phyloP scores from a whole-genome alignment of 2,797 vertebrate species.

The Danio kyathit region DNA sequence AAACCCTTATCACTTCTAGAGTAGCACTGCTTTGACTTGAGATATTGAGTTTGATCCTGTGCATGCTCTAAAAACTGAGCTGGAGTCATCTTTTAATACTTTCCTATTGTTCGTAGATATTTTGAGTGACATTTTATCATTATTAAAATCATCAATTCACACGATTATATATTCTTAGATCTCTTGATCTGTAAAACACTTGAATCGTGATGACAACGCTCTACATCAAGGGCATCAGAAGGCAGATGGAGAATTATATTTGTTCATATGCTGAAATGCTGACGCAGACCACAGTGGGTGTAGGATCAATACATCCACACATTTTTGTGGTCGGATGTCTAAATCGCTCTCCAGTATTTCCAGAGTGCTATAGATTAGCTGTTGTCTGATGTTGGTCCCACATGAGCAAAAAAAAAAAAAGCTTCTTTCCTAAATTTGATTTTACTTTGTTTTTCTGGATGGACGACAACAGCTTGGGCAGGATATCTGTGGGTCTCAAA shows the following conservation, averaged over 20 bases:
- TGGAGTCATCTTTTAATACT: background rate
- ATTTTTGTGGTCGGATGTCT: slow-evolving; percentile 47
- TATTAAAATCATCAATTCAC: background rate
- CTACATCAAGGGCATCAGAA: slow-evolving; percentile 32
- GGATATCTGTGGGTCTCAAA: no score
- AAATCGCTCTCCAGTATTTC: slow-evolving; percentile 44
- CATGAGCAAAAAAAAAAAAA: slow-evolving; percentile 2
- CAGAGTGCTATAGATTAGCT: slow-evolving; percentile 70
- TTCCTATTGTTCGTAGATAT: background rate
- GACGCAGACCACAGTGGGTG: slow-evolving; percentile 35
- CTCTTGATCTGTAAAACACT: background rate
- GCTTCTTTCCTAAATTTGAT: slow-evolving; percentile 30
- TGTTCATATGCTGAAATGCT: slow-evolving; percentile 59
- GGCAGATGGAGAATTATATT: slow-evolving; percentile 69
- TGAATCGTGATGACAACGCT: background rate
- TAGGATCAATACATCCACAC: slow-evolving; percentile 37
- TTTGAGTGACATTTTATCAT: slow-evolving; percentile 3
- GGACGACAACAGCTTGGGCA: background rate
- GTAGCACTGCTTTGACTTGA: slow-evolving; percentile 5
- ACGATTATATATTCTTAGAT: background rate
- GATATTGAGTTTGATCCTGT: slow-evolving; percentile 13
- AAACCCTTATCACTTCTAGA: slow-evolving; percentile 22
- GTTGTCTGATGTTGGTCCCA: slow-evolving; percentile 66
- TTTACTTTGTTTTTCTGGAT: slow-evolving; percentile 11
- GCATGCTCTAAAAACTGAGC: slow-evolving; percentile 10